These are phyloP conservation scores for Argyresthia goedartella DNA, from an alignment of 2,888 invertebrate species.

Conservation along the genomic window DNA sequence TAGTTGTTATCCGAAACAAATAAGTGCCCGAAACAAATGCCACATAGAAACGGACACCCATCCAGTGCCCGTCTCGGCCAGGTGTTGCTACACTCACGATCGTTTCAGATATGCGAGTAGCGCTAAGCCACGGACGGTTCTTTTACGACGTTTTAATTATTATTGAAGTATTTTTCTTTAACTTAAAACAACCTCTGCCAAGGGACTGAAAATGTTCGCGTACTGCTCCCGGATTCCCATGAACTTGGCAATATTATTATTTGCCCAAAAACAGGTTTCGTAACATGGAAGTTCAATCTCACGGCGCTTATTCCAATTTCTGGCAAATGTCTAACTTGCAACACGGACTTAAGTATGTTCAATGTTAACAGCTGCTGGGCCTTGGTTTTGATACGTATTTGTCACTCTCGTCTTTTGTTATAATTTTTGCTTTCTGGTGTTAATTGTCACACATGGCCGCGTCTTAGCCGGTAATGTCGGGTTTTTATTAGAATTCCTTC, in stretches of 20 bases:
- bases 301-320: constrained; percentile 18
- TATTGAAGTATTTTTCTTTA: no score
- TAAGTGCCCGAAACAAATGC: no score
- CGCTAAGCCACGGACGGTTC: no score
- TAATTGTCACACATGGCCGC: not conserved
- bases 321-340: not conserved
- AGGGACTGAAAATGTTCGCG: not conserved
- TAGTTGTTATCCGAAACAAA: no score
- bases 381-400: not conserved
- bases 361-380: not conserved
- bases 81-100: no score
- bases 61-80: no score
- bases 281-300: constrained; percentile 49
- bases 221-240: constrained; percentile 12
- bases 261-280: constrained; percentile 35
- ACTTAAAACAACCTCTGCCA: no score
- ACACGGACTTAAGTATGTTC: not conserved
- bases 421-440: not conserved
- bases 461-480: not conserved
- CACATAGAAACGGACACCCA: no score
- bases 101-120: no score
- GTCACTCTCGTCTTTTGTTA: not conserved
- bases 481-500: no score
- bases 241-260: constrained; percentile 19
- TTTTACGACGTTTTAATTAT: no score